Percentiles rank a stretch among this genome's conserved stretches.
phyloP scores from a whole-genome alignment of 1,140 invertebrate species.

The Sinella curviseta region DNA sequence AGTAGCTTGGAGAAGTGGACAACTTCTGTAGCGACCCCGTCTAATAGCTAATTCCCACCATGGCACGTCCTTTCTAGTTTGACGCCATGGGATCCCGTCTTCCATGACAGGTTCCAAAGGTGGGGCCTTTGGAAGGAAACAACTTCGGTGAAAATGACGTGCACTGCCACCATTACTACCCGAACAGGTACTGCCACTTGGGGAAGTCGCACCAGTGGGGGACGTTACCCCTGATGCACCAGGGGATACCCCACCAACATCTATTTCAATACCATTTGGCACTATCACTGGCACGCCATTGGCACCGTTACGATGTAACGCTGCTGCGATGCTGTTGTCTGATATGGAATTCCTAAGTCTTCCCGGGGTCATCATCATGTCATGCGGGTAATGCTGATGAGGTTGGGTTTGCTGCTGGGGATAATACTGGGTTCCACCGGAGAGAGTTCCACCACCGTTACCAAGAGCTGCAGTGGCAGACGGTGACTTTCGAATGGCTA shows the following conservation, averaged over 20 bases:
- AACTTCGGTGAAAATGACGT: constrained; percentile 47
- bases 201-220: neutral
- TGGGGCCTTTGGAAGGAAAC: constrained; percentile 43
- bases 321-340: constrained; percentile 43
- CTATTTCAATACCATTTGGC: neutral
- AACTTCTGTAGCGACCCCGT: constrained; percentile 69
- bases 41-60: constrained; percentile 83
- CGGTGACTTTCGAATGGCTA: neutral
- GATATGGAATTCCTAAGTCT: constrained; percentile 44
- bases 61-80: constrained; percentile 66
- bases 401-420: neutral
- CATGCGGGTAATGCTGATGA: neutral
- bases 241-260: neutral
- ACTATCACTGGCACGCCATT: neutral
- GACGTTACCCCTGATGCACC: neutral
- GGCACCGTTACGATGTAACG: neutral
- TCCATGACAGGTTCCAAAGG: constrained; percentile 42
- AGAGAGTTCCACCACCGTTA: neutral
- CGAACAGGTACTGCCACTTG: neutral
- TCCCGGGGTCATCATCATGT: no score
- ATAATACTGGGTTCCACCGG: neutral
- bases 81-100: constrained; percentile 49
- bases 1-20: constrained; percentile 66
- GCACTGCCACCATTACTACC: constrained; percentile 12
- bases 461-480: neutral